Conservation (phyloP, 2,113 vertebrate genomes). For the Bambusicola thoracicus region DNA sequence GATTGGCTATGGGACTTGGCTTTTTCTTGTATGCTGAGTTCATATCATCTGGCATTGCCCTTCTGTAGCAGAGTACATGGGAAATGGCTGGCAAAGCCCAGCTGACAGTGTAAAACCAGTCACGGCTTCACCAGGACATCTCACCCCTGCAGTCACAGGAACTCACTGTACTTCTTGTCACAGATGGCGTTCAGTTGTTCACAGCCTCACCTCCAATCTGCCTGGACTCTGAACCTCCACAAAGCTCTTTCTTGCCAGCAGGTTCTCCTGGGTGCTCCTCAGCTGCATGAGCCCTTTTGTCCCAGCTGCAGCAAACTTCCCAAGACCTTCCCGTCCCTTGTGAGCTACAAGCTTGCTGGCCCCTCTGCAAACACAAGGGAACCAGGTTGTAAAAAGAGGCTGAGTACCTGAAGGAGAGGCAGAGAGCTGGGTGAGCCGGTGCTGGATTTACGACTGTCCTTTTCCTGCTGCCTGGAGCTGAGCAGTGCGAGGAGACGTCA, state of each 20-base stretch:
- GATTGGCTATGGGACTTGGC: background rate
- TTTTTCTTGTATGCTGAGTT: background rate
- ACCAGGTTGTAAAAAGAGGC: accelerated
- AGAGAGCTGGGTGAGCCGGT: accelerated
- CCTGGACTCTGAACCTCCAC: background rate
- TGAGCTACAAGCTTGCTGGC: background rate
- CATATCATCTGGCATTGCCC: background rate
- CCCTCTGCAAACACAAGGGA: background rate
- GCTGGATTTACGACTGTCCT: accelerated
- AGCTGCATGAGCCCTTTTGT: accelerated
- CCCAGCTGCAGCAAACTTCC: background rate
- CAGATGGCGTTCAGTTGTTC: background rate
- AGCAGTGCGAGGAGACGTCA: background rate
- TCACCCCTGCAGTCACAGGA: background rate
- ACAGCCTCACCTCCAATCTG: accelerated
- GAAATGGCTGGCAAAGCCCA: background rate
- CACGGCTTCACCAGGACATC: accelerated
- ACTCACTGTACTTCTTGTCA: background rate
- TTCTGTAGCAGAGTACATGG: background rate
- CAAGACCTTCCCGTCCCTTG: background rate
- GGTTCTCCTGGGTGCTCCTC: accelerated
- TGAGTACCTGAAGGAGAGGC: background rate
- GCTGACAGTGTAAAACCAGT: accelerated
- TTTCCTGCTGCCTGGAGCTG: background rate
- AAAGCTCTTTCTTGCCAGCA: background rate